phyloP scores from a whole-genome alignment of 2,888 invertebrate genomes.

The Peribatodes rhomboidaria region DNA sequence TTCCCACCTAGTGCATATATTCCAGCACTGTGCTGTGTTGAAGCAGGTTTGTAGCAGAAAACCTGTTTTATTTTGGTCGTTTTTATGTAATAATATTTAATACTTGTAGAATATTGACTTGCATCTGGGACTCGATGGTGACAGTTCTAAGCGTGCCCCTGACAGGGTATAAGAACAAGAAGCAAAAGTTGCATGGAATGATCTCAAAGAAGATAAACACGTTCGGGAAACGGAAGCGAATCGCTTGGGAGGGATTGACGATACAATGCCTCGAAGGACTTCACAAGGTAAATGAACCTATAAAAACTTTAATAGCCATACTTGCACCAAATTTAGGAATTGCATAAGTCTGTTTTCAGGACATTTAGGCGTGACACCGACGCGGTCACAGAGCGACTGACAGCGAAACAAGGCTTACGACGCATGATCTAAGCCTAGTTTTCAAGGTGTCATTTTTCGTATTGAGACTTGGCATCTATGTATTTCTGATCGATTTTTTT shows the following conservation, averaged over 20 bases:
- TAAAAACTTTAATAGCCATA: neutral
- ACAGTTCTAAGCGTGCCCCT: slow-evolving; percentile 94
- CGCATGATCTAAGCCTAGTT: no score
- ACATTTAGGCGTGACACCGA: no score
- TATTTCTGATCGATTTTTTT: no score
- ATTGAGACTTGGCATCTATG: no score
- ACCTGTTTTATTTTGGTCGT: no score
- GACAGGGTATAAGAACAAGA: slow-evolving; percentile 80
- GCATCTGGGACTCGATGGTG: slow-evolving; percentile 97
- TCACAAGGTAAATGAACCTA: slow-evolving; percentile 88
- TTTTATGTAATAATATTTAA: neutral
- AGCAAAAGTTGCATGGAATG: slow-evolving; percentile 79
- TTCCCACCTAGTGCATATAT: no score
- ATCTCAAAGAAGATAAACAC: slow-evolving; percentile 86
- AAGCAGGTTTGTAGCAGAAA: neutral
- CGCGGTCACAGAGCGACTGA: no score
- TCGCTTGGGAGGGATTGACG: slow-evolving; percentile 90
- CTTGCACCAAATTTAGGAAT: no score
- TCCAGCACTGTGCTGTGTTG: no score
- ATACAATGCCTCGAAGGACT: slow-evolving; percentile 95
- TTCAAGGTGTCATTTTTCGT: no score
- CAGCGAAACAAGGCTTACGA: no score
- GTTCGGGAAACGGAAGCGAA: slow-evolving; percentile 77
- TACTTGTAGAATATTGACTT: slow-evolving; percentile 90
- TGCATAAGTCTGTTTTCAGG: no score